Evolutionary conservation across 2,888 invertebrate genomes (phyloP).

Genomic region (Eilema caniola): DNA sequence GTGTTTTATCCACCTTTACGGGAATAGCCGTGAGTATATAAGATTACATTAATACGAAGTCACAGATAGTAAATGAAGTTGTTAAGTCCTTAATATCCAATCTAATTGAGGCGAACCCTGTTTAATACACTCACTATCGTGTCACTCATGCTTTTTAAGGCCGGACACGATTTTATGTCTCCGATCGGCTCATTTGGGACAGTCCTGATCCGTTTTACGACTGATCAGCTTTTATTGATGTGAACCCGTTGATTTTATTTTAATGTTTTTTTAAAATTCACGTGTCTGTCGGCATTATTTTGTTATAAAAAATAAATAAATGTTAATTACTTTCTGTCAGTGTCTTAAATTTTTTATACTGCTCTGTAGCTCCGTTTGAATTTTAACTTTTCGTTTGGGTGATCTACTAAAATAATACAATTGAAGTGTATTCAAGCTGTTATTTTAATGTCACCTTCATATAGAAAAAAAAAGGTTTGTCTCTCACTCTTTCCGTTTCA

Average conservation of each 20-base stretch:
- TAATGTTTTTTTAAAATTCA: conserved; percentile 10
- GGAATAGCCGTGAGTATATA: neutral
- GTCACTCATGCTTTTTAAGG: conserved; percentile 19
- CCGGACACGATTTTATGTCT: conserved; percentile 17
- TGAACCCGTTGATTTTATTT: conserved; percentile 16
- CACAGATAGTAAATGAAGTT: conserved; percentile 21
- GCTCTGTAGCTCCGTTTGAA: too few species aligned
- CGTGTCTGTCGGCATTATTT: neutral
- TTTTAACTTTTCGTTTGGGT: too few species aligned
- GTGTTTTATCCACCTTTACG: too few species aligned
- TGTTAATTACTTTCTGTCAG: neutral
- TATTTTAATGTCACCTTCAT: too few species aligned
- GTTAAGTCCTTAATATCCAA: conserved; percentile 13
- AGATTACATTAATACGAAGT: conserved; percentile 5
- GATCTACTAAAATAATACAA: too few species aligned
- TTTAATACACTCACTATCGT: conserved; percentile 11
- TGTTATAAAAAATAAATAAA: conserved; percentile 1
- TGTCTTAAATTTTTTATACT: too few species aligned
- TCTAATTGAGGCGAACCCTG: conserved; percentile 18
- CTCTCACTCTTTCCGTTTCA: too few species aligned
- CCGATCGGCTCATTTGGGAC: conserved; percentile 15
- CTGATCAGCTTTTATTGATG: conserved; percentile 13
- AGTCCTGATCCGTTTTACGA: conserved; percentile 21
- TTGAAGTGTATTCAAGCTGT: too few species aligned
- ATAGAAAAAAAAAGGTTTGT: too few species aligned